Base-by-base conservation (phyloP, 2,888 invertebrate species). In the Sipha maydis region DNA sequence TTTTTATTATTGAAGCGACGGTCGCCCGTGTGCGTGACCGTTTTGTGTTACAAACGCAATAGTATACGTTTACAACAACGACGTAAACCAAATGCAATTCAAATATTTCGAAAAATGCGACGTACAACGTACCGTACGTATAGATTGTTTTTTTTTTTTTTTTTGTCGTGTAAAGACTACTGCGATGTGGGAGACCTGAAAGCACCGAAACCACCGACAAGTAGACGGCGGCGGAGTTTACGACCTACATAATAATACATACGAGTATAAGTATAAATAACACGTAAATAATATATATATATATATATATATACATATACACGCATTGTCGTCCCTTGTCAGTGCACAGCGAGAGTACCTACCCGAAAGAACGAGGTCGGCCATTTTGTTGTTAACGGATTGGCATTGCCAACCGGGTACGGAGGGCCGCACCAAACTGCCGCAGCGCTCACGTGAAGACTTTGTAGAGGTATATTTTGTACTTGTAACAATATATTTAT, bases 341-440 rank as follows among this genome's bases (percentile, higher is more conserved):
- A 8, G 41, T 7, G 7, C 38, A 71, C 54, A 17, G 38, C 61
- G 7, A 31, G 7, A 25, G 38, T 73, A 75, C 84, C 75, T 38
- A 76, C 84, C 56, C 75, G 25, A 76, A 41, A 31, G 67, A 7
- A 2, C 31, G 67, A 19, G 31, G 67, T 38, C 85, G 77, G 85
- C 85, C 85, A 84, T 84, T 84, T 84, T 84, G 75, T 84, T 28
- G 56, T 61, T 2, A 14, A 61, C 75, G 61, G 84, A 76, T 84
- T 84, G 75, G 31, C 85, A 5, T 67, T 69, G 84, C 76, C 84
- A 67, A 85, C 84, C 83, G n/a, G 54, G 73, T 34, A 19, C 61
- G 28, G 83, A 75, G 75, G 83, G 83, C 75, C 61, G 83, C 61
- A 11, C 34, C 75, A 21, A 34, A 67, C 38, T 67, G 41, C 41